phyloP scores from a whole-genome alignment of 2,888 invertebrate genomes.

The Sphaeridia pumilis region DNA sequence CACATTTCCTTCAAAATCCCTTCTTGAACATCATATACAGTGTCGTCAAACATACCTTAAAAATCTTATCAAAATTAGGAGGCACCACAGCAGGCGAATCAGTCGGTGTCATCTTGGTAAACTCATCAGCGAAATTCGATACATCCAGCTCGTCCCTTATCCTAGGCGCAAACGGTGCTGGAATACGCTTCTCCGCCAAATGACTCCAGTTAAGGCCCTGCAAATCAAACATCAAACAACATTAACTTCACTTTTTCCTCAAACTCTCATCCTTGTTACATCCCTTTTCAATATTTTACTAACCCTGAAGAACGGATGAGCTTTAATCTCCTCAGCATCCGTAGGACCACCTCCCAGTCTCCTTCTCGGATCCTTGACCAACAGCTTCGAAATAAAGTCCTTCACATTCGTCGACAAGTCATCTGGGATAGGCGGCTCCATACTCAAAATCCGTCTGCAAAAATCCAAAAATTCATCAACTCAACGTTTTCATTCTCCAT shows the following conservation, averaged over 20 bases:
- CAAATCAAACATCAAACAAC: background rate
- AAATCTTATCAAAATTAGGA: conserved; percentile 70
- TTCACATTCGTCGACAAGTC: conserved; percentile 60
- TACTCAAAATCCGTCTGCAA: conserved; percentile 64
- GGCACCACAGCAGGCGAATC: conserved; percentile 87
- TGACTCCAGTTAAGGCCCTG: conserved; percentile 68
- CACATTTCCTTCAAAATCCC: too few species aligned
- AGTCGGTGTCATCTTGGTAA: conserved; percentile 79
- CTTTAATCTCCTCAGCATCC: conserved; percentile 80
- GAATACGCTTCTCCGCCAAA: conserved; percentile 60
- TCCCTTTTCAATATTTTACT: too few species aligned
- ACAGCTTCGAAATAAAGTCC: conserved; percentile 66
- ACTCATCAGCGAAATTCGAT: conserved; percentile 93
- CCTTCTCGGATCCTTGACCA: conserved; percentile 79
- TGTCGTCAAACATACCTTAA: conserved; percentile 60
- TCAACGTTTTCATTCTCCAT: too few species aligned
- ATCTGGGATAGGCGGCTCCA: conserved; percentile 78
- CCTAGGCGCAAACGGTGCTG: conserved; percentile 83
- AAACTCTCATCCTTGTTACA: too few species aligned
- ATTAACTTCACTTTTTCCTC: too few species aligned
- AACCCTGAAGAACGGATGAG: conserved; percentile 75
- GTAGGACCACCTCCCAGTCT: conserved; percentile 73
- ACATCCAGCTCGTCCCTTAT: conserved; percentile 77
- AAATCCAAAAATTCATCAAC: too few species aligned
- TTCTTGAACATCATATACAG: too few species aligned